Evolutionary conservation across 2,113 vertebrate species (phyloP).

Genomic region (Ceyx margarethae): DNA sequence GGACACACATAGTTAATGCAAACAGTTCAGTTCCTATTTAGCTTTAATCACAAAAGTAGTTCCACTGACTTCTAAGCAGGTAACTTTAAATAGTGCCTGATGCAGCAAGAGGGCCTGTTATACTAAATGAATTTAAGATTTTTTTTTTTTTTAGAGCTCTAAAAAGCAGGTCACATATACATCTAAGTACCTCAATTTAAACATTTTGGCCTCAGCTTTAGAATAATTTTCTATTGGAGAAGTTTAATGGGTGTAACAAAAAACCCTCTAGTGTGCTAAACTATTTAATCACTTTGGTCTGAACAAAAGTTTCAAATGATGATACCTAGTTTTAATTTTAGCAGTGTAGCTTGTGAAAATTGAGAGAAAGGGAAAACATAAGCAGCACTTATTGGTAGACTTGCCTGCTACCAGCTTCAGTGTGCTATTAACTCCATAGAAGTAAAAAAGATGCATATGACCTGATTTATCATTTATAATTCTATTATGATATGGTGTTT

Average conservation of each 20-base stretch:
- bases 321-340: not conserved
- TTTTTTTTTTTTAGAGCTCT: not conserved
- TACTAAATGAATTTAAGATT: not conserved
- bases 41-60: not conserved
- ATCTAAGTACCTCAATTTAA: not conserved
- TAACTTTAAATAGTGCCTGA: not conserved
- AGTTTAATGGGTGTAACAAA: not conserved
- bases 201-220: not conserved
- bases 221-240: not conserved
- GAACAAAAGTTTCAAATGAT: not conserved
- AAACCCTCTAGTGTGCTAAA: not conserved
- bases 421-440: not conserved
- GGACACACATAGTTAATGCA: not conserved
- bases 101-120: not conserved
- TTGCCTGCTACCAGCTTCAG: not conserved
- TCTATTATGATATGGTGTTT: not conserved
- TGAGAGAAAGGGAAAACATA: not conserved
- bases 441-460: not conserved
- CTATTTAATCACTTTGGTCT: not conserved
- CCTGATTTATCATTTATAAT: not conserved
- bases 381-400: not conserved
- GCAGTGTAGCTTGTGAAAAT: not conserved
- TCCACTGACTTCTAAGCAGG: not conserved
- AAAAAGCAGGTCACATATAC: not conserved
- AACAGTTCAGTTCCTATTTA: not conserved